These are phyloP conservation scores for Thereva nobilitata DNA, from an alignment of 2,888 invertebrate genomes.

Conservation along the genomic window DNA sequence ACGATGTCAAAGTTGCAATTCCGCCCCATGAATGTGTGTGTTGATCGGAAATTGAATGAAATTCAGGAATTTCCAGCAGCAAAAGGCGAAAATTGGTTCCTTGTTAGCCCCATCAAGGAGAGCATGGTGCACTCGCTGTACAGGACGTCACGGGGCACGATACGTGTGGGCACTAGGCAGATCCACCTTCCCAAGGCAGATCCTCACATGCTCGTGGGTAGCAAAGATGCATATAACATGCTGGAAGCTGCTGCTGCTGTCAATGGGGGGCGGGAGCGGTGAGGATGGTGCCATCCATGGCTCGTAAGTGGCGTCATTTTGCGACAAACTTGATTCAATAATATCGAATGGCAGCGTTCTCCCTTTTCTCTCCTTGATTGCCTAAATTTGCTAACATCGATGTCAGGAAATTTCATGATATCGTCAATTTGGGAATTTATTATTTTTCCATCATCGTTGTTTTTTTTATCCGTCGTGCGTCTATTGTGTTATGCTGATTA, in stretches of 20 bases:
- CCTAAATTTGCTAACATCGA: conserved; percentile 35
- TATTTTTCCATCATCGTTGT: neutral
- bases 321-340: conserved; percentile 60
- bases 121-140: too few species aligned
- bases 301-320: conserved; percentile 57
- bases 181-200: neutral
- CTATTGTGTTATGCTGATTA: neutral
- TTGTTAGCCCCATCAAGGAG: too few species aligned
- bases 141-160: too few species aligned
- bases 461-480: neutral
- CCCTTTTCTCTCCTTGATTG: conserved; percentile 28
- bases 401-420: conserved; percentile 32
- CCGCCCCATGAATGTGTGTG: too few species aligned
- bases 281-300: conserved; percentile 14
- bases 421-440: conserved; percentile 29
- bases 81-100: too few species aligned
- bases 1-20: too few species aligned
- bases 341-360: conserved; percentile 43
- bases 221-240: neutral
- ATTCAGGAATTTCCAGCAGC: too few species aligned
- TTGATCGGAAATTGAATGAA: too few species aligned
- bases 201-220: neutral
- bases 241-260: neutral
- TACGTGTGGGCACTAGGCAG: neutral
- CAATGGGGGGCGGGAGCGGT: conserved; percentile 13